Percentiles rank a stretch among this genome's conserved stretches.
Evolutionary conservation across 2,797 vertebrate species (phyloP).

Genomic region (Danio jaintianensis): DNA sequence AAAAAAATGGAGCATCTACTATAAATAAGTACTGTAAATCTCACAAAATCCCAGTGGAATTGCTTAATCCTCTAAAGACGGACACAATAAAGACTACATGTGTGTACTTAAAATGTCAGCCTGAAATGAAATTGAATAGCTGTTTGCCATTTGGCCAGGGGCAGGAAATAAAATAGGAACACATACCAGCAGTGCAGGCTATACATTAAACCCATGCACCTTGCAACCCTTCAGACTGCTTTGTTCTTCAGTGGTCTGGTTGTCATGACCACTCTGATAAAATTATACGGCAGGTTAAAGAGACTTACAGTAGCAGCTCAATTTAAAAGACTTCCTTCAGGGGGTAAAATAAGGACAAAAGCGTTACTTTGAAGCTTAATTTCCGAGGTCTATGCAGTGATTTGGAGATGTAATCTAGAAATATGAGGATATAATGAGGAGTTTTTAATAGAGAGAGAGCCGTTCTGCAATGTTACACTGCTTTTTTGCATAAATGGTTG

Average conservation of each 20-base stretch:
- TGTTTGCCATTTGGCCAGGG: conserved; percentile 20
- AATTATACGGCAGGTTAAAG: conserved; percentile 1
- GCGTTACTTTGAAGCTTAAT: neutral
- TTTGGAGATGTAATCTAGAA: neutral
- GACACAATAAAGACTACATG: neutral
- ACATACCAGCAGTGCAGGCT: neutral
- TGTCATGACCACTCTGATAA: conserved; percentile 23
- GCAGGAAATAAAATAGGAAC: neutral
- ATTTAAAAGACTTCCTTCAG: neutral
- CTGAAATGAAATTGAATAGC: neutral
- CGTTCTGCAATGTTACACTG: neutral
- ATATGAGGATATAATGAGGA: neutral
- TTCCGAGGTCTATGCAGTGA: neutral
- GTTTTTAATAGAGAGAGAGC: neutral
- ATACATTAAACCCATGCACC: conserved; percentile 4
- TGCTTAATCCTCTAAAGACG: conserved; percentile 4
- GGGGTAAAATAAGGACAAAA: neutral
- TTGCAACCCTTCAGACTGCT: neutral
- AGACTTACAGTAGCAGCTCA: neutral
- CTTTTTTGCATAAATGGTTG: no score
- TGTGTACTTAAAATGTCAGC: conserved; percentile 7
- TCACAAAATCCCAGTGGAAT: no score
- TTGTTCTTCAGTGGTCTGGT: neutral
- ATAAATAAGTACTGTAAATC: no score
- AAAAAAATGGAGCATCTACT: neutral